Base-by-base conservation (phyloP, 64 coral and sea anemone species). In the Platygyra sinensis region DNA sequence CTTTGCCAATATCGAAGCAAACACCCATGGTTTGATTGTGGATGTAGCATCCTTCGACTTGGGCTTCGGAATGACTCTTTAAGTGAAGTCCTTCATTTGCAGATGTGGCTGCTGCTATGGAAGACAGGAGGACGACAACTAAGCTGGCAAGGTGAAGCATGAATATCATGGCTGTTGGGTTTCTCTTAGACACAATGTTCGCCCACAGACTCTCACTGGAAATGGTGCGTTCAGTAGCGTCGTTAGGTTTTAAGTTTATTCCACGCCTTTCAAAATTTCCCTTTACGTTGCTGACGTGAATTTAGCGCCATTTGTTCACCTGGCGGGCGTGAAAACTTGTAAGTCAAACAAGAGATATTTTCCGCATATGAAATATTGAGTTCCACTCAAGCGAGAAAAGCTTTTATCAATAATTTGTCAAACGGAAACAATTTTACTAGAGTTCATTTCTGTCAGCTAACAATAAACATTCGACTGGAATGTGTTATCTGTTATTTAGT, bases 1-100 rank as follows among this genome's bases (percentile, higher is more conserved):
- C 52, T 80, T 80, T 80, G 6, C 39, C 15, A 7, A 80, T 52
- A 28, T 80, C 22, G 52, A 80, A 80, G 13, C 77, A 80, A 80
- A 57, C 50, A 3, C 51, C 52, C 22, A 80, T 17, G 25, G 49
- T 80, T 19, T 60, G 52, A 60, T 80, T 80, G 22, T 80, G 22
- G 4, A 30, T 60, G 77, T 59, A 60, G 27, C 77, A 80, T 22
- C 77, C 77, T 27, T 28, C 20, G 24, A 80, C 50, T 60, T 60
- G 17, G n/a, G 28, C 77, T 25, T 30, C 51, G 11, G 77, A 80
- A 13, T 49, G 29, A 57, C 27, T 80, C 50, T 80, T 60, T 60
- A 59, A 18, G 24, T 17, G 77, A 57, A 80, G 77, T 19, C 22
- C 46, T 50, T 78, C 4, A 24, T 1, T 22, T 25, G 22, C 25